Base-by-base conservation (phyloP, 2,797 vertebrate genomes). In the Amazona ochrocephala region DNA sequence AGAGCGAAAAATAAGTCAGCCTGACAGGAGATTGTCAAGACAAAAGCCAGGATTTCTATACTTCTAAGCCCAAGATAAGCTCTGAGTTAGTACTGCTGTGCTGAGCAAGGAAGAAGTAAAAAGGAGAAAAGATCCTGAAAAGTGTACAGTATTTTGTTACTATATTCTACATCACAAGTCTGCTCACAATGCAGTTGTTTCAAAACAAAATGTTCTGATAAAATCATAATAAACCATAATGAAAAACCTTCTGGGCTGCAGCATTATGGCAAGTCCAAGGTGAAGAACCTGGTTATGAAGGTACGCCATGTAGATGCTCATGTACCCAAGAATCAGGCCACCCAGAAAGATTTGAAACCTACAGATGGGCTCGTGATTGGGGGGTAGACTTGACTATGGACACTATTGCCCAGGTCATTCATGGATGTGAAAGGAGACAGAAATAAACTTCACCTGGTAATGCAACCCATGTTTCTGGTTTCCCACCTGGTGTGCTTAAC, bases 381-480 rank as follows among this genome's bases (percentile, higher is more conserved):
- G 22, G 13, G 14, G 22, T 5, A n/a, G 22, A 58, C n/a, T 58
- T 34, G 56, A 58, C 22, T 23, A 7, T 34, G 22, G 10, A 16
- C 22, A 16, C 22, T 58, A 24, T 16, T 58, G n/a, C 13, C 56
- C n/a, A 24, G n/a, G 56, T 34, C 22, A 58, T 58, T 58, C n/a
- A 58, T 58, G n/a, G n/a, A 24, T 58, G n/a, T 24, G n/a, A 77
- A 89, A 44, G 76, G 54, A 89, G 79, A 70, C 67, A 81, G 82
- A 90, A 96, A 92, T 83, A 86, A 92, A 61, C 56, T n/a, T 89
- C 78, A 94, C 82, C 82, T 83, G 87, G 58, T 58, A 72, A 80
- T 9, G 41, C 72, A 72, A 84, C 53, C 58, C 70, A 22, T 75
- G n/a, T 17, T 90, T 83, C 84, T 93, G 76, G 70, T 82, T 89